Conservation (phyloP, 1,140 invertebrate species). For the Leptinotarsa texana region DNA sequence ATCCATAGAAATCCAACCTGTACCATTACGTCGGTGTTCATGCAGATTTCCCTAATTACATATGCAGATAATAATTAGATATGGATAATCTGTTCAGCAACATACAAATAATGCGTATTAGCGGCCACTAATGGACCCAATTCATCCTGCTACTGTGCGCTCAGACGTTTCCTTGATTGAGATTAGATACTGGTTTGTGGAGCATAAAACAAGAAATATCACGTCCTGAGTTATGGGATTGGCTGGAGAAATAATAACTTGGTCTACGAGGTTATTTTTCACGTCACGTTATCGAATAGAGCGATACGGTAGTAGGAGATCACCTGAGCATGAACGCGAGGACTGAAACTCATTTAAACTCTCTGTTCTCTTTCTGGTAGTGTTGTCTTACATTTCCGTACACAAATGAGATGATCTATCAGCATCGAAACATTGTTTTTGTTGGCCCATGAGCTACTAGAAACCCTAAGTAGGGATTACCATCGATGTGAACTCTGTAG, state of each 20-base stretch:
- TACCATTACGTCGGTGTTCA: background rate
- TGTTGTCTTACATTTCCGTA: too few relatives aligned
- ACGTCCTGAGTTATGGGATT: background rate
- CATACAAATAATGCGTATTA: slow-evolving; percentile 5
- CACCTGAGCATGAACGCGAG: background rate
- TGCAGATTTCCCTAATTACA: slow-evolving; percentile 8
- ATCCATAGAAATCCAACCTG: slow-evolving; percentile 8
- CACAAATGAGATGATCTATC: too few relatives aligned
- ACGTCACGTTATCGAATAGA: background rate
- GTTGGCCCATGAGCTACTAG: too few relatives aligned
- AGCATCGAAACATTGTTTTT: too few relatives aligned
- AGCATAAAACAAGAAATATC: background rate
- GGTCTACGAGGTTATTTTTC: background rate
- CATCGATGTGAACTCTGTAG: too few relatives aligned
- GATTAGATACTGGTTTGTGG: slow-evolving; percentile 8
- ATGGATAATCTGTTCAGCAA: background rate
- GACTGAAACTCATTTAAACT: background rate
- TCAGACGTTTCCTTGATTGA: slow-evolving; percentile 5
- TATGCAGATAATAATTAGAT: slow-evolving; percentile 6
- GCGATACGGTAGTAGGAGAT: background rate
- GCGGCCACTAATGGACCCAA: background rate
- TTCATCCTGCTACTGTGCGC: slow-evolving; percentile 4
- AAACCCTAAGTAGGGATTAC: too few relatives aligned
- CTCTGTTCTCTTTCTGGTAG: too few relatives aligned
- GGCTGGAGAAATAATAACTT: slow-evolving; percentile 3